Conservation (phyloP, 2,888 invertebrate genomes). For the Platypus cylindrus region DNA sequence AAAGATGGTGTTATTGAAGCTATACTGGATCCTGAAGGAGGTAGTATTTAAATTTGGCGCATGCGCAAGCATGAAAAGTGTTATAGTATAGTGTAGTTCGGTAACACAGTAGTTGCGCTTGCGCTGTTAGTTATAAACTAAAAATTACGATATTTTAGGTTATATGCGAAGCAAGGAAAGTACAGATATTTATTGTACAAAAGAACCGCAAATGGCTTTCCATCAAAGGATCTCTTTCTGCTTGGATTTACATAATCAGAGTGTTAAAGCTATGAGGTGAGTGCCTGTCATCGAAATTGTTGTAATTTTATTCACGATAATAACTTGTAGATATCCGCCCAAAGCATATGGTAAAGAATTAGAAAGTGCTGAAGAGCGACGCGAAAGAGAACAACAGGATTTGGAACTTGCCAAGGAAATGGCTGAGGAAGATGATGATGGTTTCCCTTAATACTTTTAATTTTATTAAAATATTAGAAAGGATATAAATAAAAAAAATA, state of each 20-base stretch:
- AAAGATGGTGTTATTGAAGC: slow-evolving; percentile 98
- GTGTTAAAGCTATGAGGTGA: slow-evolving; percentile 92
- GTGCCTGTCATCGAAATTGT: background rate
- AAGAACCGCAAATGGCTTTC: slow-evolving; percentile 91
- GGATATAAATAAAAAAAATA: slow-evolving; percentile 7
- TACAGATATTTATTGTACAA: slow-evolving; percentile 90
- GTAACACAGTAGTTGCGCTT: too few relatives aligned
- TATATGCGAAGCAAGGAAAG: slow-evolving; percentile 97
- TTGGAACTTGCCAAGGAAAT: slow-evolving; percentile 98
- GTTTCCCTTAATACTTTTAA: slow-evolving; percentile 43
- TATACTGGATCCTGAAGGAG: slow-evolving; percentile 86
- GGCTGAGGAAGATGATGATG: slow-evolving; percentile 98
- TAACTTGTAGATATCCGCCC: slow-evolving; percentile 61
- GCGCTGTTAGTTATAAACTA: too few relatives aligned
- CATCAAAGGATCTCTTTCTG: slow-evolving; percentile 96
- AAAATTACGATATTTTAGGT: slow-evolving; percentile 4
- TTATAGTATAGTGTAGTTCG: too few relatives aligned
- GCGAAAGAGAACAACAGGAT: slow-evolving; percentile 95
- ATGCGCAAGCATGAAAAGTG: too few relatives aligned
- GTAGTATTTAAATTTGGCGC: slow-evolving; percentile 29
- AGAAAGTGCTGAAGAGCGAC: slow-evolving; percentile 91
- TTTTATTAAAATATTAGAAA: slow-evolving; percentile 5
- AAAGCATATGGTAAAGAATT: slow-evolving; percentile 97
- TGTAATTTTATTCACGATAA: background rate
- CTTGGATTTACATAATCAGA: slow-evolving; percentile 94